Evolutionary conservation across 2,113 vertebrate genomes (phyloP).

Genomic region (Dicaeum eximium): DNA sequence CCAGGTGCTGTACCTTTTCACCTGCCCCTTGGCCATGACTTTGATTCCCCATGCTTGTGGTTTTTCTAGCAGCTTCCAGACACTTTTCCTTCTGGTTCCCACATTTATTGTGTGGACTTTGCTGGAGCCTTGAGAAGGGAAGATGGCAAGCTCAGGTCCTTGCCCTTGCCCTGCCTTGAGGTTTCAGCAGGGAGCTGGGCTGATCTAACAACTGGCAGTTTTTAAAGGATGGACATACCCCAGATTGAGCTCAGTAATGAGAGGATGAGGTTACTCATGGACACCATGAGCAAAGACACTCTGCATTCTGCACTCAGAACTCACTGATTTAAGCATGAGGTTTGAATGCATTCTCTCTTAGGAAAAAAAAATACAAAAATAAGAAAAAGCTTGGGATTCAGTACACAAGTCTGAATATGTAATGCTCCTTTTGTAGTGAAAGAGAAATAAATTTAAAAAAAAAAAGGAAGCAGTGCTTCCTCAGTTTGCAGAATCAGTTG

Average conservation of each 20-base stretch:
- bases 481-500: not conserved
- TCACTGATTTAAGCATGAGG: not conserved
- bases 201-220: not conserved
- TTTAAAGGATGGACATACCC: not conserved
- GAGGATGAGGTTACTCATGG: not conserved
- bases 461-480: not conserved
- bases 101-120: not conserved
- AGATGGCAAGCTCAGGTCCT: not conserved
- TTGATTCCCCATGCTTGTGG: not conserved
- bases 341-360: not conserved
- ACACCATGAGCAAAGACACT: rapidly evolving
- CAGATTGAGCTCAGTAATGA: not conserved
- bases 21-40: not conserved
- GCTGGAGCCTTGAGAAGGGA: not conserved
- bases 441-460: not conserved
- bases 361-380: not conserved
- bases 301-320: not conserved
- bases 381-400: not conserved
- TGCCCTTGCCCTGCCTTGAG: not conserved
- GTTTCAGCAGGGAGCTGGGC: not conserved
- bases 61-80: not conserved
- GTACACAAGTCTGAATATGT: not conserved
- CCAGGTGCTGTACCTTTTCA: not conserved
- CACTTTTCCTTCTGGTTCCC: not conserved
- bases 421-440: not conserved